Conservation (phyloP, 1,140 invertebrate species). For the Ips typographus region DNA sequence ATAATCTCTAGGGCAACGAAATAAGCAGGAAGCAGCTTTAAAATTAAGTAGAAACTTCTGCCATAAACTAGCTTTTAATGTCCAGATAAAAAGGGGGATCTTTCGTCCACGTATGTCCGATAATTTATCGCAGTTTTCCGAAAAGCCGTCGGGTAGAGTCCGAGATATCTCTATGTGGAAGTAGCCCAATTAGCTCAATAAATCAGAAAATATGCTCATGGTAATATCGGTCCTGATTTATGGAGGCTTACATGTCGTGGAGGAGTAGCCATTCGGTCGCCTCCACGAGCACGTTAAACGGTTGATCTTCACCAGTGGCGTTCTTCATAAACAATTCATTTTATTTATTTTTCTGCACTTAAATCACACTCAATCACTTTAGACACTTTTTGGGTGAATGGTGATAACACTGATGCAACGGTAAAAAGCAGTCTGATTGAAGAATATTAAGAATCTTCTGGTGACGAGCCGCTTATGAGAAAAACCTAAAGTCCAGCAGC, state of each 20-base stretch:
- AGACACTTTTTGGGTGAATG: too few relatives aligned
- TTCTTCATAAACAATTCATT: not conserved
- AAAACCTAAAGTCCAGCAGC: constrained; percentile 24
- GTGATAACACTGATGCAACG: too few relatives aligned
- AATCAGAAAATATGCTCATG: constrained; percentile 39
- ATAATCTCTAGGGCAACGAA: too few relatives aligned
- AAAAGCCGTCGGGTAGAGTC: constrained; percentile 25
- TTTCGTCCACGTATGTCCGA: constrained; percentile 5
- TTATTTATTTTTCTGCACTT: too few relatives aligned
- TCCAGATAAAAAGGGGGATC: not conserved
- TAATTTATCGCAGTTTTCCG: constrained; percentile 30
- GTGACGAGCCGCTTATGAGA: constrained; percentile 18
- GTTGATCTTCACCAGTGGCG: constrained; percentile 18
- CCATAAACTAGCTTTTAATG: not conserved
- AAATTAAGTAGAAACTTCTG: too few relatives aligned
- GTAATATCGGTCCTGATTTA: constrained; percentile 36
- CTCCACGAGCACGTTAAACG: constrained; percentile 21
- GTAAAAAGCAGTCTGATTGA: not conserved
- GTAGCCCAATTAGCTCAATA: constrained; percentile 37
- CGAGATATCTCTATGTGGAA: constrained; percentile 37
- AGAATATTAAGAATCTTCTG: not conserved
- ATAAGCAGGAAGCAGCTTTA: too few relatives aligned
- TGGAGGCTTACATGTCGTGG: constrained; percentile 31
- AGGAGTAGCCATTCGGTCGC: constrained; percentile 32
- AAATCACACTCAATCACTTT: too few relatives aligned